Evolutionary conservation across 2,797 vertebrate genomes (phyloP).

Genomic region (Hypotaenidia philippensis): DNA sequence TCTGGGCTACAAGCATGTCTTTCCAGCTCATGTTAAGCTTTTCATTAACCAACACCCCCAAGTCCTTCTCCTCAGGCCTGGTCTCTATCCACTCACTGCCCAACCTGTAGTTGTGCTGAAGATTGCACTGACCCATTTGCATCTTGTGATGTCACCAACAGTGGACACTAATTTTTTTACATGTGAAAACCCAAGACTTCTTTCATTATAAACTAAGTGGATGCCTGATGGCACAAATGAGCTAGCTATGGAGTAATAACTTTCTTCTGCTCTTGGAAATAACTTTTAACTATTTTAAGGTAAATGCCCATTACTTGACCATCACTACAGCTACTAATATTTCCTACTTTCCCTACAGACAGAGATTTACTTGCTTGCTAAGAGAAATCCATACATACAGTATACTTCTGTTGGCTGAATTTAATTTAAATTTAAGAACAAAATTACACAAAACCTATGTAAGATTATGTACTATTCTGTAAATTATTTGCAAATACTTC

Average conservation of each 20-base stretch:
- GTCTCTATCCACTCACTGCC: too few species aligned
- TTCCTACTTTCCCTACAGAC: not conserved
- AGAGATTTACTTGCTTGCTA: not conserved
- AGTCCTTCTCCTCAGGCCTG: too few species aligned
- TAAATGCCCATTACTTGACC: not conserved
- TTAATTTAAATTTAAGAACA: not conserved
- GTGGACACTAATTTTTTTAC: not conserved
- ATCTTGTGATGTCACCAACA: not conserved
- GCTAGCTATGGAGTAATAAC: not conserved
- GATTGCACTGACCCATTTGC: not conserved
- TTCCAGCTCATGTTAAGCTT: too few species aligned
- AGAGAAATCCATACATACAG: not conserved
- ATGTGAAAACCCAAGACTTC: not conserved
- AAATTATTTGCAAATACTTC: not conserved
- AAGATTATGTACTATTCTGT: not conserved
- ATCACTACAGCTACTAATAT: not conserved
- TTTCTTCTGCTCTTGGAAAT: not conserved
- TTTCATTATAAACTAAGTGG: not conserved
- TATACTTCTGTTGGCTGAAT: not conserved
- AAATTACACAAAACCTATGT: not conserved
- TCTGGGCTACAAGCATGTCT: too few species aligned
- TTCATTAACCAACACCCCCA: too few species aligned
- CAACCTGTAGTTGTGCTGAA: too few species aligned
- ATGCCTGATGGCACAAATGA: not conserved
- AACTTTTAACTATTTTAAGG: not conserved